Percentiles rank a stretch among this genome's conserved stretches.
Conservation (phyloP, 2,797 vertebrate genomes). For the Onychomys torridus region DNA sequence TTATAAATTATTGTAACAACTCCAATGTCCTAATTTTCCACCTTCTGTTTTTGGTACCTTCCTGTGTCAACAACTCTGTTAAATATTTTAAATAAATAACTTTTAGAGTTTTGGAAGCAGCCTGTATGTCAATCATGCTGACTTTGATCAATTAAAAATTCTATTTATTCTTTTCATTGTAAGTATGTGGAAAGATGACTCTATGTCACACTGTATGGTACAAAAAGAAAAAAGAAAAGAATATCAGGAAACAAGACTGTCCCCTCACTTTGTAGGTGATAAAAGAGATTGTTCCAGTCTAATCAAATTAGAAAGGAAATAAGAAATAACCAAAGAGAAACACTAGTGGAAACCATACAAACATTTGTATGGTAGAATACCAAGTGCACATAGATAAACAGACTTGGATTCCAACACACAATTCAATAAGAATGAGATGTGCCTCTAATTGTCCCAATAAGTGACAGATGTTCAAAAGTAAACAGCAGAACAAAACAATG, state of each 20-base stretch:
- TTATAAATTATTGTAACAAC: neutral
- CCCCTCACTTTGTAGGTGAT: neutral
- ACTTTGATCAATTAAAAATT: neutral
- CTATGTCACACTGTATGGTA: neutral
- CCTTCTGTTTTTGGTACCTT: neutral
- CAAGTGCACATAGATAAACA: neutral
- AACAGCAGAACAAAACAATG: neutral
- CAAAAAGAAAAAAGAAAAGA: neutral
- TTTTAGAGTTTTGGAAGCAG: neutral
- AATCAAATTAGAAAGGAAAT: neutral
- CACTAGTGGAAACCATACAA: neutral
- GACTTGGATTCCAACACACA: neutral
- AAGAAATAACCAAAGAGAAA: neutral
- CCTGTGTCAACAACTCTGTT: neutral
- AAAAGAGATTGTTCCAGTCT: neutral
- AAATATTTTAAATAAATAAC: neutral
- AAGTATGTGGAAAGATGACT: neutral
- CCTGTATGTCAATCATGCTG: neutral
- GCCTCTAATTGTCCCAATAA: neutral
- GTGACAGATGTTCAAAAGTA: neutral
- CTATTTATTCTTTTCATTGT: neutral
- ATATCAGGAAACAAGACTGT: neutral
- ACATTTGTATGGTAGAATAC: neutral
- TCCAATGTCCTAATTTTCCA: neutral
- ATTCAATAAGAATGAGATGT: neutral